Conservation (phyloP, 2,888 invertebrate species). For the Branchipolynoe longqiensis region DNA sequence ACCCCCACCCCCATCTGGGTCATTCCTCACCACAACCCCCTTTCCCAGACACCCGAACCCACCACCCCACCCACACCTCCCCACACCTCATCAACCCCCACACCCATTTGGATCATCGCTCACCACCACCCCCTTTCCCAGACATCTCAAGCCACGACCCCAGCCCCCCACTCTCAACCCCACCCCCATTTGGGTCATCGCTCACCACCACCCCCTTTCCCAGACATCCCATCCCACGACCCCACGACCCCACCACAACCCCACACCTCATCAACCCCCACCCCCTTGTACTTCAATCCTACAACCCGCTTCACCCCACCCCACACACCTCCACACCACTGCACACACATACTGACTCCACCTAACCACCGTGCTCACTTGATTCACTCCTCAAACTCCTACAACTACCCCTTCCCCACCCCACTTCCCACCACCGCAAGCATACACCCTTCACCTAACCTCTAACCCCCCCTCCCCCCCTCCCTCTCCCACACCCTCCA, state of each 20-base stretch:
- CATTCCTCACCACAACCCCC: too few species aligned
- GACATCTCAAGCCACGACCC: too few species aligned
- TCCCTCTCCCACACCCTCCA: neutral
- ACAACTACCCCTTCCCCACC: neutral
- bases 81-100: too few species aligned
- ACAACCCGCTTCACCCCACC: neutral
- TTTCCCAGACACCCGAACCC: too few species aligned
- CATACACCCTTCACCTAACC: too few species aligned
- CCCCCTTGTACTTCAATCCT: neutral
- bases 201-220: constrained; percentile 58
- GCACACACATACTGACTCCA: neutral
- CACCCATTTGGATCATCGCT: too few species aligned
- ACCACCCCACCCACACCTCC: too few species aligned
- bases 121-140: too few species aligned
- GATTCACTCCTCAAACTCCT: neutral
- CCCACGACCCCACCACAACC: constrained; percentile 22
- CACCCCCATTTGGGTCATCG: constrained; percentile 56
- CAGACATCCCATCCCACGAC: neutral
- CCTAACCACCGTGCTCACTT: too few species aligned
- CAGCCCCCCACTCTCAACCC: neutral
- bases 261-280: constrained; percentile 13
- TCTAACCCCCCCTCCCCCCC: neutral
- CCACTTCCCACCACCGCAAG: neutral
- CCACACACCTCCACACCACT: neutral
- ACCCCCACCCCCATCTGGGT: too few species aligned